Conservation (phyloP, 2,797 vertebrate species). For the Nannoperca obscura region DNA sequence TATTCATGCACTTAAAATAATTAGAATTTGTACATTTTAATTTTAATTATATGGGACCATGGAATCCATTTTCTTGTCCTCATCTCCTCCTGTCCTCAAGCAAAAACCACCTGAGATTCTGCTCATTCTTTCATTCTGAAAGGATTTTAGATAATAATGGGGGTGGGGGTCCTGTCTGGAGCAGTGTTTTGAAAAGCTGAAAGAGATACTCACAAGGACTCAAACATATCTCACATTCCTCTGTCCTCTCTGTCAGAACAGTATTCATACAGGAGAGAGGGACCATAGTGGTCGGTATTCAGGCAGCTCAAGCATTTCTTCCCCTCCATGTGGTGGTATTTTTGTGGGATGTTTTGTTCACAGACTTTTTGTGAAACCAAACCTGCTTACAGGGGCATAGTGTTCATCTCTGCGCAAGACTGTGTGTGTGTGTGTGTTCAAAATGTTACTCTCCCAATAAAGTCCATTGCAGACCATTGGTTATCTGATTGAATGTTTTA, state of each 20-base stretch:
- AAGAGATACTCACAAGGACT: slow-evolving; percentile 20
- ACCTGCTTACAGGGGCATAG: not conserved
- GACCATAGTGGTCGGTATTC: not conserved
- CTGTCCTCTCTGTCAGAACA: not conserved
- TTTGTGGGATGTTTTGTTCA: slow-evolving; percentile 4
- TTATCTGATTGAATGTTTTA: slow-evolving; percentile 14
- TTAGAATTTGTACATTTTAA: not conserved
- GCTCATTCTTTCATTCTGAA: slow-evolving; percentile 13
- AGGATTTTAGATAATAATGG: slow-evolving; percentile 15
- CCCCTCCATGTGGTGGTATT: not conserved
- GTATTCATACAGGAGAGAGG: not conserved
- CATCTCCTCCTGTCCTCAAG: not conserved
- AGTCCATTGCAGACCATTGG: not conserved
- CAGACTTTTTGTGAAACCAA: not conserved
- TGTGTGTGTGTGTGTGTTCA: not conserved
- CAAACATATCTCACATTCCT: slow-evolving; percentile 21
- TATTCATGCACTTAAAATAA: not conserved
- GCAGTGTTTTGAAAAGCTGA: slow-evolving; percentile 16
- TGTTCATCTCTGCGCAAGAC: not conserved
- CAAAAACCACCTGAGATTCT: slow-evolving; percentile 1
- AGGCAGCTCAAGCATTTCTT: slow-evolving; percentile 4
- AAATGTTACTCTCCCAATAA: slow-evolving; percentile 2
- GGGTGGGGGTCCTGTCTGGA: not conserved
- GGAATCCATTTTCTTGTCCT: not conserved
- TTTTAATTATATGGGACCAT: not conserved